Evolutionary conservation across 1,140 invertebrate genomes (phyloP).

Genomic region (Papilio glaucus): DNA sequence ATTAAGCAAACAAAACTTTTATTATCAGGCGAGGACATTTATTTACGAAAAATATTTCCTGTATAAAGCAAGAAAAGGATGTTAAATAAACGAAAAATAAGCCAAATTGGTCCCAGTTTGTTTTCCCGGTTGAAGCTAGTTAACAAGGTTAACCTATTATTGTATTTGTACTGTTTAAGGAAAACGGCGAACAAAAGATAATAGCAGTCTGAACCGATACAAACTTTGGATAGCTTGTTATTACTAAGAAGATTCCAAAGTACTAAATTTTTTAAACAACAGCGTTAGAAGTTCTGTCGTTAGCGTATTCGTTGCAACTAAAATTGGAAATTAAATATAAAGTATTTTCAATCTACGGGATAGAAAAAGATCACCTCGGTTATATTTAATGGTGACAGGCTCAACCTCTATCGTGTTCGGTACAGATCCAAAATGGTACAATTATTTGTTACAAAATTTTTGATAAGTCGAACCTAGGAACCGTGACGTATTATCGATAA

Average conservation of each 20-base stretch:
- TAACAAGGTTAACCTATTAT: slow-evolving; percentile 34
- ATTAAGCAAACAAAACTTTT: background rate
- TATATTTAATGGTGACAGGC: too few species aligned
- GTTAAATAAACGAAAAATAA: slow-evolving; percentile 24
- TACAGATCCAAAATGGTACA: too few species aligned
- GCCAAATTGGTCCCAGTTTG: slow-evolving; percentile 29
- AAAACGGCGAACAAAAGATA: slow-evolving; percentile 27
- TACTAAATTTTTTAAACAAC: background rate
- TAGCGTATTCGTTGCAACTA: background rate
- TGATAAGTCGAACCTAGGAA: too few species aligned
- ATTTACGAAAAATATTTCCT: slow-evolving; percentile 9
- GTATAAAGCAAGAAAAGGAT: slow-evolving; percentile 18
- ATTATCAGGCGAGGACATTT: background rate
- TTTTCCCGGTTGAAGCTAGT: slow-evolving; percentile 10
- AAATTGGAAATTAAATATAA: background rate
- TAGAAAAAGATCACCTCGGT: too few species aligned
- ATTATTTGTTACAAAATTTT: too few species aligned
- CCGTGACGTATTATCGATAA: background rate
- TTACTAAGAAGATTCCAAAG: background rate
- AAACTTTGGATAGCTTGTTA: slow-evolving; percentile 17
- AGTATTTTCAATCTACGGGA: background rate
- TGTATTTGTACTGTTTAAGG: slow-evolving; percentile 28
- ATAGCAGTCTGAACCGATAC: slow-evolving; percentile 20
- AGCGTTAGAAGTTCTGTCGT: background rate
- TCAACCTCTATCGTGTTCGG: too few species aligned